phyloP scores from a whole-genome alignment of 1,140 invertebrate species.

The Drosophila orena region DNA sequence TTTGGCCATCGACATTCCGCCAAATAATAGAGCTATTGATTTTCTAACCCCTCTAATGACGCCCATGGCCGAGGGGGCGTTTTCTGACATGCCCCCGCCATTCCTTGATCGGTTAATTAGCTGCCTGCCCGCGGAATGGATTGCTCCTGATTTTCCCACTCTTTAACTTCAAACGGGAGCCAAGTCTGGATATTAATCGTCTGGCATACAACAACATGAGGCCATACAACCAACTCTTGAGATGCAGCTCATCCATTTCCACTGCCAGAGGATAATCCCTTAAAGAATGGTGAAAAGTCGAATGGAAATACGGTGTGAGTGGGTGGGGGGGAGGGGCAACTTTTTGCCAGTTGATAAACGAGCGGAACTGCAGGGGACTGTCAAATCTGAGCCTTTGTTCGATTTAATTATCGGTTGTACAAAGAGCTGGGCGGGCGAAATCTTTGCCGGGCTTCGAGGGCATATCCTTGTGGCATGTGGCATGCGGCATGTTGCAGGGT shows the following conservation, averaged over 20 bases:
- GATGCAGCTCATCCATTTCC: constrained; percentile 29
- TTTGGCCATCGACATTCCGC: constrained; percentile 40
- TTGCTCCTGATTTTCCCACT: constrained; percentile 27
- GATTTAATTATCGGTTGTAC: constrained; percentile 53
- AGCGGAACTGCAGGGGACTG: constrained; percentile 27
- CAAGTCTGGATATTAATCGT: not conserved
- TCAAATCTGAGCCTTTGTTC: constrained; percentile 49
- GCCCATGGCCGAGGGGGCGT: constrained; percentile 46
- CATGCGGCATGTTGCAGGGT: constrained; percentile 41
- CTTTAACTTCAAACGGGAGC: not conserved
- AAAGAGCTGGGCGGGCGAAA: constrained; percentile 27
- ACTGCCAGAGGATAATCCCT: constrained; percentile 3
- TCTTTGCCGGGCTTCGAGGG: constrained; percentile 26
- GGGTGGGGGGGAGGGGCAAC: constrained; percentile 2
- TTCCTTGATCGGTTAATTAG: constrained; percentile 74
- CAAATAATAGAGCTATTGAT: constrained; percentile 80
- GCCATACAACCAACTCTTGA: not conserved
- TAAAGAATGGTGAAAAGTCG: not conserved
- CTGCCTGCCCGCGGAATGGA: constrained; percentile 42
- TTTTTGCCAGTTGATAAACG: constrained; percentile 37
- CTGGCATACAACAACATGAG: too few species aligned
- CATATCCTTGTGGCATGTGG: constrained; percentile 42
- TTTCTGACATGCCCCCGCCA: constrained; percentile 47
- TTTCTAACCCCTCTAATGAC: constrained; percentile 63
- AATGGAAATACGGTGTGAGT: constrained; percentile 2